These are phyloP conservation scores for Pinna nobilis DNA, from an alignment of 1,140 invertebrate genomes.

Conservation along the genomic window DNA sequence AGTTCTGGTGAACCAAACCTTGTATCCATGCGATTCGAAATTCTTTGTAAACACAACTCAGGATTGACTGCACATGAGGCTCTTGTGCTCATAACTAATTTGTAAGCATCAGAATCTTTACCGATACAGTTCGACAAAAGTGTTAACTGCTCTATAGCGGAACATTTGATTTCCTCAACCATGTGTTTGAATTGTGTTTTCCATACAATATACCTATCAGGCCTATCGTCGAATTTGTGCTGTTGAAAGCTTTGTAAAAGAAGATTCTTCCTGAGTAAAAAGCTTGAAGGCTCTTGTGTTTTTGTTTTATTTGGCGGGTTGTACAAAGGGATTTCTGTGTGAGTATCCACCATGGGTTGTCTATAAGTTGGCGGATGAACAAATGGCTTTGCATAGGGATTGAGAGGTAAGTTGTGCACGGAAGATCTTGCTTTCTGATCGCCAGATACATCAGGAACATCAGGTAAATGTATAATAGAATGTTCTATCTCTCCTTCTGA, in stretches of 20 bases:
- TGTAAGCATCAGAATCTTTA: neutral
- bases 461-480: no score
- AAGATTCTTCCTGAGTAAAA: no score
- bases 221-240: conserved; percentile 21
- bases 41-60: neutral
- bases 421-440: no score
- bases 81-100: conserved; percentile 14
- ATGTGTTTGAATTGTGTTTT: conserved; percentile 32
- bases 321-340: no score
- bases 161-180: neutral
- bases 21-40: conserved; percentile 6
- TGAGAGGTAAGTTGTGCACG: no score
- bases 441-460: no score
- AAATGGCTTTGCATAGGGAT: no score
- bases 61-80: conserved; percentile 12
- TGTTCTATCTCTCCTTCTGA: no score
- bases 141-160: neutral
- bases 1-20: conserved; percentile 9
- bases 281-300: no score
- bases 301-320: no score
- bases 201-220: conserved; percentile 17
- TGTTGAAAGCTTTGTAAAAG: conserved; percentile 27
- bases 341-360: no score
- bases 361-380: no score
- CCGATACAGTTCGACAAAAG: neutral